These are phyloP conservation scores for Erpobdella octoculata DNA, from an alignment of 2,888 invertebrate species.

Conservation along the genomic window DNA sequence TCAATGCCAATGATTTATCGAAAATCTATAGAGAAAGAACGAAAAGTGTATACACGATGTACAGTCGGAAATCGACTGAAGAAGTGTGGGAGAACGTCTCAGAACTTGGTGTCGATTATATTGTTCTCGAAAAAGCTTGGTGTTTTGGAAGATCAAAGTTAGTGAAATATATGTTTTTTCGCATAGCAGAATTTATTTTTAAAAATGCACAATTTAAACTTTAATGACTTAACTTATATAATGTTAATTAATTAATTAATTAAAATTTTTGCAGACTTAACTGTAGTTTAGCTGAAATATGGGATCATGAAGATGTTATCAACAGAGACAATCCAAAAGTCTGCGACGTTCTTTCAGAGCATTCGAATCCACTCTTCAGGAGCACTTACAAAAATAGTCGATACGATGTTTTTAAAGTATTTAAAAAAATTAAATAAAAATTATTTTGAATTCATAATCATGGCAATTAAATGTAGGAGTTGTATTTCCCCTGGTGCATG, in stretches of 20 bases:
- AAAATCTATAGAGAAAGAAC: constrained; percentile 4
- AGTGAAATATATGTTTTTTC: not conserved
- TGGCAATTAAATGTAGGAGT: too few species aligned
- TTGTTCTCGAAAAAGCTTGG: constrained; percentile 16
- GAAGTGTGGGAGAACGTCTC: constrained; percentile 16
- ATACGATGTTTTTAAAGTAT: constrained; percentile 1
- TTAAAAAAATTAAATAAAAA: not conserved
- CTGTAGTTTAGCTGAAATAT: constrained; percentile 14
- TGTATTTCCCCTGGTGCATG: too few species aligned
- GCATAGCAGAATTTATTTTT: not conserved
- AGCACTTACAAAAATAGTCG: not conserved
- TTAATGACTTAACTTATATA: not conserved
- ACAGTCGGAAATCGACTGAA: not conserved
- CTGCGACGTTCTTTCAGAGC: not conserved
- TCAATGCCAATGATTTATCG: too few species aligned
- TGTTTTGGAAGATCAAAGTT: constrained; percentile 17
- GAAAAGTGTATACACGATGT: constrained; percentile 16
- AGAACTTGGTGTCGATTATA: constrained; percentile 1
- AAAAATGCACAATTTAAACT: not conserved
- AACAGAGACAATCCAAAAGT: not conserved
- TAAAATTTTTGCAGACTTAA: not conserved
- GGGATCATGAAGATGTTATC: constrained; percentile 7
- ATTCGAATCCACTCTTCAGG: not conserved
- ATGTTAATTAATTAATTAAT: not conserved
- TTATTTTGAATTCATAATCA: not conserved